phyloP scores from a whole-genome alignment of 1,140 invertebrate genomes.

The Lepidostoma basale region DNA sequence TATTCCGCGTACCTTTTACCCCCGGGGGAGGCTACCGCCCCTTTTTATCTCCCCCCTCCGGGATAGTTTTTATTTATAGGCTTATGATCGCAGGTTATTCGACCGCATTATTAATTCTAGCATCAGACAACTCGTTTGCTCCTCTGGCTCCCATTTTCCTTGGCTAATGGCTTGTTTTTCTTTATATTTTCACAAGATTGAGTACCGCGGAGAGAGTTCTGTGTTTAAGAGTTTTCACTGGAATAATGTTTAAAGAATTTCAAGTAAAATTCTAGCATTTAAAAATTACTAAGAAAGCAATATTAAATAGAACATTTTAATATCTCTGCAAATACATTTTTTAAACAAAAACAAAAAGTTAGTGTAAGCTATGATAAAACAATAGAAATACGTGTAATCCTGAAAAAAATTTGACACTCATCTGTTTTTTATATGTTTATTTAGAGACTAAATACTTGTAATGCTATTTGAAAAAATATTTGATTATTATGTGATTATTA shows the following conservation, averaged over 20 bases:
- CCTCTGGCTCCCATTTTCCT: constrained; percentile 20
- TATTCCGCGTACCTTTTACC: constrained; percentile 21
- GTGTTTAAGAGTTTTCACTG: neutral
- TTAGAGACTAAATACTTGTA: too few species aligned
- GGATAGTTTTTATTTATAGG: constrained; percentile 46
- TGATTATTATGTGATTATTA: too few species aligned
- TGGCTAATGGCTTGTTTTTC: constrained; percentile 45
- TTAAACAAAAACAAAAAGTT: too few species aligned
- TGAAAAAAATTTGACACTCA: too few species aligned
- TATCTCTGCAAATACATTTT: too few species aligned
- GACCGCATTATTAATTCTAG: constrained; percentile 45
- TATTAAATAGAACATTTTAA: too few species aligned
- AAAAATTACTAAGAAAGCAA: too few species aligned
- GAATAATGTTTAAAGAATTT: neutral
- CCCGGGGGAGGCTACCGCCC: constrained; percentile 5
- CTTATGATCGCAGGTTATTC: constrained; percentile 45
- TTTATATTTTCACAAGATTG: constrained; percentile 35
- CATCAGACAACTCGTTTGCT: constrained; percentile 45
- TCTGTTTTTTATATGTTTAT: too few species aligned
- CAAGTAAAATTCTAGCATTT: too few species aligned
- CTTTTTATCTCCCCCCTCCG: constrained; percentile 36
- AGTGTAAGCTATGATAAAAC: too few species aligned
- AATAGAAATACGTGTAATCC: too few species aligned
- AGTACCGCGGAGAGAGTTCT: constrained; percentile 24
- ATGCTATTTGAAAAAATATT: too few species aligned